These are phyloP conservation scores for Agriopis leucophaearia DNA, from an alignment of 2,888 invertebrate genomes.

Conservation along the genomic window DNA sequence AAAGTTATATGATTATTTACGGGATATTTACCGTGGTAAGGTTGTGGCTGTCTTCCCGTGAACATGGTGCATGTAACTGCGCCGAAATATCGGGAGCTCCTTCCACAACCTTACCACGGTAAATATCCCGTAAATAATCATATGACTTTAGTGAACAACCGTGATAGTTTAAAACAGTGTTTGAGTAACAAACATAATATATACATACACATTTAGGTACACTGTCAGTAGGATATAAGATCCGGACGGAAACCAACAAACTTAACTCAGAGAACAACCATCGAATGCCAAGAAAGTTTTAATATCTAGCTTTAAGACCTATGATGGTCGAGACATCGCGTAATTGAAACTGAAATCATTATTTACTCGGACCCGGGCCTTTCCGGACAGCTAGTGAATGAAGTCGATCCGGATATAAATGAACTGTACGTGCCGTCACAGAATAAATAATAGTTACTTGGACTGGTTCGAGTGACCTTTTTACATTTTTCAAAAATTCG, in stretches of 20 bases:
- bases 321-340: slow-evolving; percentile 38
- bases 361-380: slow-evolving; percentile 62
- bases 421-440: slow-evolving; percentile 74
- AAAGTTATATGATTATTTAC: too few relatives aligned
- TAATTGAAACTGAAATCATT: slow-evolving; percentile 69
- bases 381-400: slow-evolving; percentile 58
- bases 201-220: too few relatives aligned
- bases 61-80: too few relatives aligned
- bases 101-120: too few relatives aligned
- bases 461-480: slow-evolving; percentile 80
- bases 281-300: neutral
- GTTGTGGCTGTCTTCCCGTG: too few relatives aligned
- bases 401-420: slow-evolving; percentile 78
- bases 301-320: neutral
- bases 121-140: too few relatives aligned
- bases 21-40: too few relatives aligned
- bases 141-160: too few relatives aligned
- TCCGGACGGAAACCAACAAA: neutral
- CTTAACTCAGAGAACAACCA: neutral
- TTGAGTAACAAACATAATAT: too few relatives aligned
- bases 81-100: too few relatives aligned
- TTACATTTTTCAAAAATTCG: slow-evolving; percentile 86
- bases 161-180: too few relatives aligned
- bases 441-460: slow-evolving; percentile 11
- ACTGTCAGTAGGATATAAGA: too few relatives aligned